These are phyloP conservation scores for Abrostola tripartita DNA, from an alignment of 2,888 invertebrate species.

Conservation along the genomic window DNA sequence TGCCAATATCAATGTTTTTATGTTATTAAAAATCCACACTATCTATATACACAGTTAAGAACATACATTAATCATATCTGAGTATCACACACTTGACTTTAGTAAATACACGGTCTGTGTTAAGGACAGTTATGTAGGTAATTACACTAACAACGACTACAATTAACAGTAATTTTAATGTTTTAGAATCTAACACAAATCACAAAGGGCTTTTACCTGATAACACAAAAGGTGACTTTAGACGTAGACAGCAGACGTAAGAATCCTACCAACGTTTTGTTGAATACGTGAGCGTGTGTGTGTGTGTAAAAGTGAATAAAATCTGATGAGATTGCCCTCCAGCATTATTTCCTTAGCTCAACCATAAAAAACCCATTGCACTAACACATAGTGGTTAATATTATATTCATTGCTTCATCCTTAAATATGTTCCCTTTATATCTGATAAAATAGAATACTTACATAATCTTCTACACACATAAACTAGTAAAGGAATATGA, in stretches of 20 bases:
- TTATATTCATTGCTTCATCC: background rate
- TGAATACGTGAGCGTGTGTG: conserved; percentile 1
- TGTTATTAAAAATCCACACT: background rate
- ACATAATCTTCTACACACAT: conserved; percentile 15
- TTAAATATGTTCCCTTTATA: conserved; percentile 10
- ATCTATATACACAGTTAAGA: background rate
- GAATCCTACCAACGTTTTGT: background rate
- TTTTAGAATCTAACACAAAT: conserved; percentile 9
- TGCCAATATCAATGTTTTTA: background rate
- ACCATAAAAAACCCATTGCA: background rate
- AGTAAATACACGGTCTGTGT: background rate
- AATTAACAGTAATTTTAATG: background rate
- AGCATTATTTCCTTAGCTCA: background rate
- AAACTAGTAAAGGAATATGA: conserved; percentile 86
- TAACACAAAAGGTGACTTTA: background rate
- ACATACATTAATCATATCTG: background rate
- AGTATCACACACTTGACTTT: background rate
- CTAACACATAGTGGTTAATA: background rate
- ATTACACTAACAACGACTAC: background rate
- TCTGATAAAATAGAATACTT: background rate
- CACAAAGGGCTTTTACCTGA: conserved; percentile 7
- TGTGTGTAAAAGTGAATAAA: conserved; percentile 3
- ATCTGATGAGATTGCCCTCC: background rate
- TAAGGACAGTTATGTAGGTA: background rate
- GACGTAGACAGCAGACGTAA: background rate